Conservation (phyloP, 2,113 vertebrate genomes). For the Xyliphius kryptos region DNA sequence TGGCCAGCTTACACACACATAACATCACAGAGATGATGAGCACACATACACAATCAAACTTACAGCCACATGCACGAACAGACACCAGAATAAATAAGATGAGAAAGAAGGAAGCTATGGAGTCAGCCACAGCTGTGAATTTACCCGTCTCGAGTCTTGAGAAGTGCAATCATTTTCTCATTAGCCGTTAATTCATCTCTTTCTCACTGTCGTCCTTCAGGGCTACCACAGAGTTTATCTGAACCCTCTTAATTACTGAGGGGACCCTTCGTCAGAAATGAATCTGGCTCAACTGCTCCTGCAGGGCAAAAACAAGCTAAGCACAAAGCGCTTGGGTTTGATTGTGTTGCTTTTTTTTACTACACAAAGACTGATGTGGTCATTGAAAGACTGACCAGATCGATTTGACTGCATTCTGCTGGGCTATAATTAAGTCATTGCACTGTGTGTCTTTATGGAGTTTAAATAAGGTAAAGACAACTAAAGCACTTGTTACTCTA, state of each 20-base stretch:
- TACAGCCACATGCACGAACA: conserved; percentile 7
- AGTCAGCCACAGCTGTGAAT: conserved; percentile 24
- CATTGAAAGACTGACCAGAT: conserved; percentile 60
- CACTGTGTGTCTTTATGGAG: conserved; percentile 54
- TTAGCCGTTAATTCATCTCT: conserved; percentile 69
- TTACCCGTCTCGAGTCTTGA: conserved; percentile 39
- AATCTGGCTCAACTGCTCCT: conserved; percentile 53
- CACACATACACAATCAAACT: not conserved
- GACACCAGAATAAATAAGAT: conserved; percentile 10
- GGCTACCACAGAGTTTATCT: conserved; percentile 68
- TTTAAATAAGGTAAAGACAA: conserved; percentile 43
- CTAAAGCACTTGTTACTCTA: conserved; percentile 61
- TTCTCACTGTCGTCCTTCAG: conserved; percentile 63
- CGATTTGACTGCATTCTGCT: conserved; percentile 54
- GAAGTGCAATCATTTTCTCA: conserved; percentile 72
- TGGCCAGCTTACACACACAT: conserved; percentile 1
- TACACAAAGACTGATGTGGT: conserved; percentile 61
- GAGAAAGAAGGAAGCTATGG: conserved; percentile 4
- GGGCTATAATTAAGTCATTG: conserved; percentile 55
- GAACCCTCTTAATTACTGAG: conserved; percentile 75
- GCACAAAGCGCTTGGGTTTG: conserved; percentile 52
- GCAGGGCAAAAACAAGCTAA: conserved; percentile 57
- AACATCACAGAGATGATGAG: not conserved
- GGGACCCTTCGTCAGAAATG: conserved; percentile 51
- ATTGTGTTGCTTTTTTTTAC: conserved; percentile 56